Conservation (phyloP, 2,113 vertebrate species). For the Muntiacus muntjak region DNA sequence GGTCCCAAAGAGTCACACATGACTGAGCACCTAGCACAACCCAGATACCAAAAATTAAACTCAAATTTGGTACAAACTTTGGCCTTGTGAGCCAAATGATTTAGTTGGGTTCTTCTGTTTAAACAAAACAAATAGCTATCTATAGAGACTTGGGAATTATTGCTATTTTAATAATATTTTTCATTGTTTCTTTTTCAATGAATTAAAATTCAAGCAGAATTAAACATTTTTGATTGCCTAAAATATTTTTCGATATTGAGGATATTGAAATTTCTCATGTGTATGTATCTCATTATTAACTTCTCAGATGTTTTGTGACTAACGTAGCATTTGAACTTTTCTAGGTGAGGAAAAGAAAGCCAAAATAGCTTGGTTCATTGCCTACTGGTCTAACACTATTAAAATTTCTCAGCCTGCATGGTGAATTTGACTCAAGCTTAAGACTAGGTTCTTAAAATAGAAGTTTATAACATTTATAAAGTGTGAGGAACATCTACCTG, state of each 20-base stretch:
- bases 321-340: neutral
- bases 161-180: neutral
- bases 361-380: neutral
- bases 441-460: neutral
- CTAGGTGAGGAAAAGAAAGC: neutral
- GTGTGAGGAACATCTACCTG: slow-evolving; percentile 35
- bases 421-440: neutral
- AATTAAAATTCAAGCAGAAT: neutral
- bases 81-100: neutral
- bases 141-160: neutral
- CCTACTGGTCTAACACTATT: neutral
- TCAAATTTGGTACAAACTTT: neutral
- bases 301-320: neutral
- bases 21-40: neutral
- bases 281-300: neutral
- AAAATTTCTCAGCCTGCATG: neutral
- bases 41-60: neutral
- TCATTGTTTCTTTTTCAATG: neutral
- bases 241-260: neutral
- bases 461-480: slow-evolving; percentile 30
- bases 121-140: slow-evolving; percentile 28
- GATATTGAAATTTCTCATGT: neutral
- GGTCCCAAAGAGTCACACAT: neutral
- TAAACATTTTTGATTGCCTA: neutral
- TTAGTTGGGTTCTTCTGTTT: neutral